phyloP scores from a whole-genome alignment of 92 coral and sea anemone genomes.

The Montipora capitata region DNA sequence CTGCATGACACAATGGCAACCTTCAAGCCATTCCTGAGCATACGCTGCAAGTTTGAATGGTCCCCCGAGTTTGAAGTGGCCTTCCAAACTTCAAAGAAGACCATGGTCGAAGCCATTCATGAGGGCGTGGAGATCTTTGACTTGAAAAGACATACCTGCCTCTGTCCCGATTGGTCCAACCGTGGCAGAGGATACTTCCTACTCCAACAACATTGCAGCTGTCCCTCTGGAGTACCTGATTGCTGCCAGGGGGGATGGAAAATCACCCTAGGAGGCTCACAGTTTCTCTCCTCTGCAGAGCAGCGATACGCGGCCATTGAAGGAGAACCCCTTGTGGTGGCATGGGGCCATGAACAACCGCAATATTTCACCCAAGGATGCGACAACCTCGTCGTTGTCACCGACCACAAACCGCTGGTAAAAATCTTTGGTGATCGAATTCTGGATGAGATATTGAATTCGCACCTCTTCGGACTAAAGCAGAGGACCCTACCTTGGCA shows the following conservation, averaged over 20 bases:
- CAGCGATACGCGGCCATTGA: conserved; percentile 65
- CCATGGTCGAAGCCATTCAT: conserved; percentile 21
- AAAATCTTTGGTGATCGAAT: conserved; percentile 74
- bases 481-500: conserved; percentile 32
- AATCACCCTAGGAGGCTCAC: conserved; percentile 62
- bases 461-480: conserved; percentile 73
- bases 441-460: conserved; percentile 73
- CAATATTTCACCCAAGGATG: not conserved
- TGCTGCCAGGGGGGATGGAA: conserved; percentile 58
- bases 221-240: conserved; percentile 58
- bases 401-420: conserved; percentile 62
- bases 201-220: conserved; percentile 70
- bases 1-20: conserved; percentile 50
- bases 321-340: conserved; percentile 53
- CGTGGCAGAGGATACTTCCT: conserved; percentile 58
- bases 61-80: conserved; percentile 40
- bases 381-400: conserved; percentile 43
- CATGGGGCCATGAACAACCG: conserved; percentile 66
- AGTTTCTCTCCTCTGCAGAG: conserved; percentile 51
- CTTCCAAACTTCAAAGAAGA: conserved; percentile 32
- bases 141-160: conserved; percentile 55
- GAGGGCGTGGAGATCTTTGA: conserved; percentile 18
- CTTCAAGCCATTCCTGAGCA: conserved; percentile 46
- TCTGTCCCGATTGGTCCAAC: conserved; percentile 48
- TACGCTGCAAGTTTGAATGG: conserved; percentile 37